Base-by-base conservation (phyloP, 2,113 vertebrate species). In the Datnioides undecimradiatus region DNA sequence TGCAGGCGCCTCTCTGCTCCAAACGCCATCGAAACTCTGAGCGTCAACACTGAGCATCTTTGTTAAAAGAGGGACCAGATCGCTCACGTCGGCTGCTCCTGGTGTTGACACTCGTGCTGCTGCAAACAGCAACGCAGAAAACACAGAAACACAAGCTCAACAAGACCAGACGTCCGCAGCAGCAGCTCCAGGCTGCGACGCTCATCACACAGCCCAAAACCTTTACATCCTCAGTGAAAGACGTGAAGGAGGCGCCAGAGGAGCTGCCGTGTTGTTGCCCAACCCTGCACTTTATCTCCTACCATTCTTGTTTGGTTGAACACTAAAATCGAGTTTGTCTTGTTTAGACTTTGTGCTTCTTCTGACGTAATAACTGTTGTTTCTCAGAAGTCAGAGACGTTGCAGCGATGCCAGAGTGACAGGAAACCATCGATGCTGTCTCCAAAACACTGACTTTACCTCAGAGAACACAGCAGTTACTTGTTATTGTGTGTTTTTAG, bases 1-100 rank as follows among this genome's bases (percentile, higher is more conserved):
- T 79, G 79, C 76, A 64, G 77, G 54, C 54, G 68, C 71, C 33
- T 54, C 58, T 52, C 71, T 76, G 71, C 84, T 72, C 54, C 55
- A 11, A 43, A 57, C 57, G 12, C 38, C 64, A 10, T 54, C 33
- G 40, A 57, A 38, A 76, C 80, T 63, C 69, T 31, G 58, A 41
- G 79, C 9, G 0, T 6, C 31, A 66, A 69, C 57, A 63, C 54
- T 12, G 62, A 45, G 52, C 60, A 16, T 31, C 51, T 65, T 75
- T 65, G 52, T 76, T 25, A 5, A n/a, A 60, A 34, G 41, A 34
- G 2, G 17, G 1, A 36, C 6, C 34, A 11, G 23, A 41, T 25
- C 17, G 14, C 43, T 66, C 45, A 71, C 33, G 6, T 54, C 34
- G 25, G 58, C 34, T 11, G 66, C 8, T 77, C 45, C 21, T 69